Conservation (phyloP, 2,797 vertebrate species). For the Nothura maculosa region DNA sequence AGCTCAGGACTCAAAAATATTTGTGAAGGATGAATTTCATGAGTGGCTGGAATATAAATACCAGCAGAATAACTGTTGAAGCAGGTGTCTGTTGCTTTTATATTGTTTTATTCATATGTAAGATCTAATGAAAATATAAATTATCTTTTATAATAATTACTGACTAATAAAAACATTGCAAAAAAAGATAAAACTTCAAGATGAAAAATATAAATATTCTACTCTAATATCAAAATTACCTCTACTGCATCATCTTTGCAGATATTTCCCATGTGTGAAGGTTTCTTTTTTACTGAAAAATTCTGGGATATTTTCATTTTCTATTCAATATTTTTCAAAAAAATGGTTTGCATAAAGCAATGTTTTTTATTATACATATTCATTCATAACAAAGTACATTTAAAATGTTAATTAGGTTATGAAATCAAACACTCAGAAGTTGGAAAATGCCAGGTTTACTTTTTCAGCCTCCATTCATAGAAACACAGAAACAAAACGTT, state of each 20-base stretch:
- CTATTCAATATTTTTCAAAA: not conserved
- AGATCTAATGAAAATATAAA: not conserved
- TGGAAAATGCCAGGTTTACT: not conserved
- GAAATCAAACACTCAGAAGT: not conserved
- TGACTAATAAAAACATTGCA: not conserved
- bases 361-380: not conserved
- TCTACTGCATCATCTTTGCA: not conserved
- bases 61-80: not conserved
- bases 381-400: not conserved
- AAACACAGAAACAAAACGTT: not conserved
- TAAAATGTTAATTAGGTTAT: not conserved
- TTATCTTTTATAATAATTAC: not conserved
- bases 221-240: not conserved
- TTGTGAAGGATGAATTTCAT: not conserved
- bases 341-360: not conserved
- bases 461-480: not conserved
- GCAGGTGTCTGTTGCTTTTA: not conserved
- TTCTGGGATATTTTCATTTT: not conserved
- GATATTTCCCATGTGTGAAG: not conserved
- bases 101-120: not conserved
- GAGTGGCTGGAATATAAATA: not conserved
- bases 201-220: not conserved
- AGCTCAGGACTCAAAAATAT: not conserved
- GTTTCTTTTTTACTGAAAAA: not conserved
- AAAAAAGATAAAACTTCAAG: not conserved